Evolutionary conservation across 2,888 invertebrate species (phyloP), one percentile per base, ranked within the genome.

Genomic region (Drosophila fulvimacula): DNA sequence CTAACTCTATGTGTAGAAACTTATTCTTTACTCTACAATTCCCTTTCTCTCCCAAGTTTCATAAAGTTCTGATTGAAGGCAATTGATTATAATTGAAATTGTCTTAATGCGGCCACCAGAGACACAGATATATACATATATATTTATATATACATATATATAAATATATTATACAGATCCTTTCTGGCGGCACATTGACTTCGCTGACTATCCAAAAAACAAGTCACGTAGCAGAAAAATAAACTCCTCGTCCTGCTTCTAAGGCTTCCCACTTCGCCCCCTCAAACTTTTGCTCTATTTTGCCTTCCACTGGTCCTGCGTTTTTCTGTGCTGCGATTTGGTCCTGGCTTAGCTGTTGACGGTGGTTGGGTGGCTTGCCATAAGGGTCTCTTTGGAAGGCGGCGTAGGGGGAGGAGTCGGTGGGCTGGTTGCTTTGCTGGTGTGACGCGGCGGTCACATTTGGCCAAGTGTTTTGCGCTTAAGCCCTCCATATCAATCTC

Each of bases 391-490:
- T 21, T 49, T 55, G 39, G 32, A 15, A 42, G 52, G 9, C 21
- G 10, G 36, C 39, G 9, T 10, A 48, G 39, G 52, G 27, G 55
- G 36, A n/a, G 51, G 44, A 0, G 59, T 21, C 17, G 52, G 60
- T 5, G 36, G 55, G 32, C 34, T 59, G 55, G 34, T n/a, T 30
- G 51, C 7, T 52, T 36, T 27, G 39, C 53, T 53, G 39, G 38
- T 46, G 51, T 44, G 58, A 67, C 83, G 89, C 82, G 92, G 93
- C 83, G 92, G 92, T 92, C 92, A 92, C 92, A 92, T 93, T 93
- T 92, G 92, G 93, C 91, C 91, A 91, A 92, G 92, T 92, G 90
- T 90, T 93, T 92, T 91, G 88, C 88, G 91, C 91, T 90, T 92
- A 92, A 93, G 92, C 91, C 91, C 87, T 83, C 91, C 91, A 90